Conservation (phyloP, 2,113 vertebrate genomes). For the Australoheros scitulus region DNA sequence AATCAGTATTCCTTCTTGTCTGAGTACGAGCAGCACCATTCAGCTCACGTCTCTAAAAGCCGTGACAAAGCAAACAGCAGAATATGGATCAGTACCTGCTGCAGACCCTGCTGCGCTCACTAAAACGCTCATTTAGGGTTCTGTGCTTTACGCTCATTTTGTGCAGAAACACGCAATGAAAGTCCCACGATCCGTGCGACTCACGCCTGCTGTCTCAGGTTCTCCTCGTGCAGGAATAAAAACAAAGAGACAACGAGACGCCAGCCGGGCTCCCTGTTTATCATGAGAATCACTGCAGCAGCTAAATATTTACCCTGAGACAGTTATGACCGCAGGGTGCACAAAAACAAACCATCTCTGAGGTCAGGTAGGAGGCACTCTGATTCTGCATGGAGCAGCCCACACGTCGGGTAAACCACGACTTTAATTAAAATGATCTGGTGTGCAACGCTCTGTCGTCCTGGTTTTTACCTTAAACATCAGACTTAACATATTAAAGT, state of each 20-base stretch:
- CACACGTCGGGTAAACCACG: no score
- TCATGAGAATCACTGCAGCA: background rate
- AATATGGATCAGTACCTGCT: constrained; percentile 48
- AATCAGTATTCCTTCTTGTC: constrained; percentile 44
- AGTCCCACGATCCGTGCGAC: background rate
- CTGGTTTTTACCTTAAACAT: no score
- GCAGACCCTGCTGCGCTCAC: constrained; percentile 15
- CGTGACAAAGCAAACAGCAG: constrained; percentile 50
- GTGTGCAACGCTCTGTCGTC: no score
- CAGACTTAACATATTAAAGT: no score
- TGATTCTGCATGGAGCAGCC: no score
- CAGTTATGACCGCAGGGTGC: background rate
- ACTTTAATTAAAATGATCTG: no score
- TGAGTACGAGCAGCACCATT: background rate
- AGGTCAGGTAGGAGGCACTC: background rate
- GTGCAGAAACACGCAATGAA: background rate
- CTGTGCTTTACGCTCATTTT: background rate
- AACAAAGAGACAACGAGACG: background rate
- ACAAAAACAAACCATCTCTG: background rate
- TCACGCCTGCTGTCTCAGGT: background rate
- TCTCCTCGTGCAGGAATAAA: constrained; percentile 26
- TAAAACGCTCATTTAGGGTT: background rate
- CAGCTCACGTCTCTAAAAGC: constrained; percentile 42
- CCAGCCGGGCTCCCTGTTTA: background rate
- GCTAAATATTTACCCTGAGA: constrained; percentile 7